phyloP scores from a whole-genome alignment of 2,888 invertebrate species.

The Pyrocoelia pectoralis region DNA sequence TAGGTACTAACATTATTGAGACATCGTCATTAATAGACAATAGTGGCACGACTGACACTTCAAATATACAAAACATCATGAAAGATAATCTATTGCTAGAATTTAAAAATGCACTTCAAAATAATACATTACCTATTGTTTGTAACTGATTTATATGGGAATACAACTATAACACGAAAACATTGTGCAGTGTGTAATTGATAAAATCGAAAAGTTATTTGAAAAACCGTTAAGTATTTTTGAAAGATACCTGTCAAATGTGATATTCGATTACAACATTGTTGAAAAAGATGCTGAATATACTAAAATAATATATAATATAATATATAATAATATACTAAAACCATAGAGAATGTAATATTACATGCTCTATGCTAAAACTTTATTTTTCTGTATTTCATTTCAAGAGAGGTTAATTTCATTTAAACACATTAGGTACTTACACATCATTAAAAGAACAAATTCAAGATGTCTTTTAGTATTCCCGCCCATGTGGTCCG shows the following conservation, averaged over 20 bases:
- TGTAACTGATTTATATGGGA: constrained; percentile 1
- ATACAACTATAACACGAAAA: background rate
- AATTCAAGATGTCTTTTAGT: no score
- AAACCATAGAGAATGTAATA: no score
- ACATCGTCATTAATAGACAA: background rate
- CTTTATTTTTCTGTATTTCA: no score
- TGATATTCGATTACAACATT: background rate
- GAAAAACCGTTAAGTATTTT: background rate
- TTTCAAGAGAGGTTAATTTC: no score
- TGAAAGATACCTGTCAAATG: background rate
- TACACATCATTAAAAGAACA: no score
- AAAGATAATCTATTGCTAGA: background rate
- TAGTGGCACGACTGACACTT: background rate
- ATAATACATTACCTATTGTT: background rate
- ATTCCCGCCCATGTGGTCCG: no score
- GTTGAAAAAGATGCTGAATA: background rate
- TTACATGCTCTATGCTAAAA: no score
- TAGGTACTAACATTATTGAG: background rate
- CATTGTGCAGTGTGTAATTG: constrained; percentile 1
- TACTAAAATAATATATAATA: no score
- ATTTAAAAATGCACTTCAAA: background rate
- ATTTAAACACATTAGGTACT: no score
- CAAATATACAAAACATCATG: background rate
- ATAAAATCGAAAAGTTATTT: background rate
- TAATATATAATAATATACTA: no score